Percentiles rank a stretch among this genome's conserved stretches.
phyloP scores from a whole-genome alignment of 2,888 invertebrate species.

The Cheilosia vernalis region DNA sequence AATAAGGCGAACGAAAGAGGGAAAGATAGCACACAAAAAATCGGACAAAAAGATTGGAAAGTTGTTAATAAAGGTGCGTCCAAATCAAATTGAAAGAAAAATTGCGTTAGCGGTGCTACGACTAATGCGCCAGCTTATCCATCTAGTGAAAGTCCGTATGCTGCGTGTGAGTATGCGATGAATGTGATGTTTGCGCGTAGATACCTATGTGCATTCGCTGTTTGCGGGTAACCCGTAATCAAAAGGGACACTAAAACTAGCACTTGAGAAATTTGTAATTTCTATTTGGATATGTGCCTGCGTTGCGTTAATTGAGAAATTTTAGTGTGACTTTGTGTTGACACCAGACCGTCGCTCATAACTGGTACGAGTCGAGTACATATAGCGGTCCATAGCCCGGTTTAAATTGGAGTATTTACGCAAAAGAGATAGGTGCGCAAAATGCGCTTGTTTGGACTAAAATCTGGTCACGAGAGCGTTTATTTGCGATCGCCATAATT shows the following conservation, averaged over 20 bases:
- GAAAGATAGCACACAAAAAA: constrained; percentile 16
- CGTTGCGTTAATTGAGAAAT: constrained; percentile 51
- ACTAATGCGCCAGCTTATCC: constrained; percentile 29
- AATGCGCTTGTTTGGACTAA: neutral
- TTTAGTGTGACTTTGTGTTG: constrained; percentile 34
- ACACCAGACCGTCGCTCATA: constrained; percentile 18
- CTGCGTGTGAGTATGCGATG: constrained; percentile 30
- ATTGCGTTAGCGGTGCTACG: constrained; percentile 59
- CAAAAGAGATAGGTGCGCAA: constrained; percentile 12
- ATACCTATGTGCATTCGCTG: constrained; percentile 43
- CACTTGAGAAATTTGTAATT: constrained; percentile 56
- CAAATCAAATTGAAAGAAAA: constrained; percentile 61
- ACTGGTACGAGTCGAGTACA: neutral
- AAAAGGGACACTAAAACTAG: constrained; percentile 52
- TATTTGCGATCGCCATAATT: constrained; percentile 11
- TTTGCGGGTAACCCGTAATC: constrained; percentile 27
- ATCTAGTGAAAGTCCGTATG: constrained; percentile 64
- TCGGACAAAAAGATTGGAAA: constrained; percentile 62
- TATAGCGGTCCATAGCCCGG: neutral
- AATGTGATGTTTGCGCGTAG: constrained; percentile 42
- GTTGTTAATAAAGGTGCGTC: constrained; percentile 72
- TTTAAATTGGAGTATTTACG: constrained; percentile 16
- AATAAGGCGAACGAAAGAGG: neutral
- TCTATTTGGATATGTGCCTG: constrained; percentile 10
- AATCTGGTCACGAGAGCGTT: constrained; percentile 7